phyloP scores from a whole-genome alignment of 2,113 vertebrate species.

The Pelecanoides urinatrix region DNA sequence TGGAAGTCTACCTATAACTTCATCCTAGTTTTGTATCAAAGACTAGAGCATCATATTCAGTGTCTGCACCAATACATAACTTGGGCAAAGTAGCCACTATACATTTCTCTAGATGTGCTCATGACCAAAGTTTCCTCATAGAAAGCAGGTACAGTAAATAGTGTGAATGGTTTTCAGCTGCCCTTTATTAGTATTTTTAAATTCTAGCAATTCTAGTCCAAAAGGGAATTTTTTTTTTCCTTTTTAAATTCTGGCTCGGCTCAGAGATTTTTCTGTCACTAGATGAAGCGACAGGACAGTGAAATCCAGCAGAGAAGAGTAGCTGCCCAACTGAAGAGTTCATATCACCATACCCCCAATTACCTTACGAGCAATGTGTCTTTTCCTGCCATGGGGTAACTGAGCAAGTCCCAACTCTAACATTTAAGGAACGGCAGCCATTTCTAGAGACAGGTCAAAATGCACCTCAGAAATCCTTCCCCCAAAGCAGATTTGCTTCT shows the following conservation, averaged over 20 bases:
- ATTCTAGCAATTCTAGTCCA: background rate
- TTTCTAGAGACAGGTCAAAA: background rate
- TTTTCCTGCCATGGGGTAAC: background rate
- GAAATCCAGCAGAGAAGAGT: background rate
- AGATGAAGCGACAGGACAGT: background rate
- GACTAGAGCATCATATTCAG: background rate
- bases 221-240: background rate
- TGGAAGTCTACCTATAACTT: background rate
- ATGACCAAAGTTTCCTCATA: background rate
- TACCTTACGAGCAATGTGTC: background rate
- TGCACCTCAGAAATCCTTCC: background rate
- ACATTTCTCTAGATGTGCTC: background rate
- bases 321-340: rapidly evolving
- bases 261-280: background rate
- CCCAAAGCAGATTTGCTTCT: background rate
- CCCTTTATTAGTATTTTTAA: background rate
- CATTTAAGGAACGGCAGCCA: background rate
- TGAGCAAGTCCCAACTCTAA: background rate
- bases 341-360: background rate
- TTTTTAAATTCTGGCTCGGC: background rate
- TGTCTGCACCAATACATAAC: background rate
- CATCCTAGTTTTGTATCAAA: background rate
- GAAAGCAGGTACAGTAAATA: background rate
- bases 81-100: background rate
- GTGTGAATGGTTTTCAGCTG: background rate